phyloP scores from a whole-genome alignment of 2,888 invertebrate genomes.

The Hylaea fasciaria region DNA sequence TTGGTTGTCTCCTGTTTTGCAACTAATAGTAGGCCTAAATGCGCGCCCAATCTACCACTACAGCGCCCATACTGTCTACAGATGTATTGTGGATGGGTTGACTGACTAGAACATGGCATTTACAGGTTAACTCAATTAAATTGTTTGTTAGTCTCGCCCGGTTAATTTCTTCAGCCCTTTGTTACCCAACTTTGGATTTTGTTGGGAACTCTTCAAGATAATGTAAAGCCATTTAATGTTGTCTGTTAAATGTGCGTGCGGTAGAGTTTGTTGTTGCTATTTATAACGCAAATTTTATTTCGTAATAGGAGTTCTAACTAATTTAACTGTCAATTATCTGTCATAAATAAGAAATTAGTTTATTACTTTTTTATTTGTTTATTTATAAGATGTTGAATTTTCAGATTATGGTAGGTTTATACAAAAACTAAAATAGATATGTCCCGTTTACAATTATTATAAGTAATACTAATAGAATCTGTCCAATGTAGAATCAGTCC shows the following conservation, averaged over 20 bases:
- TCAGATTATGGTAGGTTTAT: too few species aligned
- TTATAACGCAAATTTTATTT: slow-evolving; percentile 1
- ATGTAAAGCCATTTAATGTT: slow-evolving; percentile 25
- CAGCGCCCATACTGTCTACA: slow-evolving; percentile 14
- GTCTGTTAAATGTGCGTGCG: slow-evolving; percentile 12
- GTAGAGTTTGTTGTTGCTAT: background rate
- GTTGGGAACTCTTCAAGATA: slow-evolving; percentile 29
- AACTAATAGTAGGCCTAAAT: too few species aligned
- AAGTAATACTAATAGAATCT: too few species aligned
- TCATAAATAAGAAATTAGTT: too few species aligned
- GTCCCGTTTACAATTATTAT: too few species aligned
- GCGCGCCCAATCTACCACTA: too few species aligned
- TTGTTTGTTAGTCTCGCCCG: slow-evolving; percentile 58
- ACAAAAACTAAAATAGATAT: too few species aligned
- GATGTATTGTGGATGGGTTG: slow-evolving; percentile 51
- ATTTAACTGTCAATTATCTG: too few species aligned
- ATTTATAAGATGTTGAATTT: too few species aligned
- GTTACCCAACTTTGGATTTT: slow-evolving; percentile 38
- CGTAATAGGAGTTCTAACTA: background rate
- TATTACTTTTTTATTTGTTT: too few species aligned
- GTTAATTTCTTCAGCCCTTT: slow-evolving; percentile 60
- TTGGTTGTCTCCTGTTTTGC: too few species aligned
- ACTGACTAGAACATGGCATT: slow-evolving; percentile 61
- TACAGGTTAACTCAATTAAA: slow-evolving; percentile 74
- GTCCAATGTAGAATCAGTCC: too few species aligned